phyloP scores from a whole-genome alignment of 1,140 invertebrate genomes.

The Neelides sp. region DNA sequence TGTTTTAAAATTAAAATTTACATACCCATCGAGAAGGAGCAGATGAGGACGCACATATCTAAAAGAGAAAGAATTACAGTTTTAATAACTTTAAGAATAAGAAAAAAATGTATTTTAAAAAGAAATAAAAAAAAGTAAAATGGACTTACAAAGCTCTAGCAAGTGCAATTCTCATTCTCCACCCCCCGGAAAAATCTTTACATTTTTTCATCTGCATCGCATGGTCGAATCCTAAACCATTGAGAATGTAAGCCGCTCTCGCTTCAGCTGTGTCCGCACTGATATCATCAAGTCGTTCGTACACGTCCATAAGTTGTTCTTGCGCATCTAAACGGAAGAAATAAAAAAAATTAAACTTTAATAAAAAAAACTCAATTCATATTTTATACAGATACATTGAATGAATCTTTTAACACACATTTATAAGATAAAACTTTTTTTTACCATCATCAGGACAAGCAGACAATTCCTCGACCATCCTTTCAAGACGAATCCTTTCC shows the following conservation, averaged over 20 bases:
- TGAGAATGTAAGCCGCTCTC: conserved; percentile 82
- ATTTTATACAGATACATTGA: conserved; percentile 6
- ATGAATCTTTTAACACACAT: conserved; percentile 26
- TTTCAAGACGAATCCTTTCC: conserved; percentile 80
- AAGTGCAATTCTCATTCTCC: conserved; percentile 98
- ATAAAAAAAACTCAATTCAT: conserved; percentile 2
- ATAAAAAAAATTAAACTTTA: conserved; percentile 42
- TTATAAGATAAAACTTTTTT: conserved; percentile 24
- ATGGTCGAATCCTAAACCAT: conserved; percentile 90
- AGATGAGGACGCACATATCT: conserved; percentile 30
- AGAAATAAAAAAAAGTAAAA: no score
- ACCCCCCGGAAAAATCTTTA: conserved; percentile 94
- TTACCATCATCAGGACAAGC: conserved; percentile 74
- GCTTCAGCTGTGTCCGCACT: conserved; percentile 88
- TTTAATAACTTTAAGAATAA: no score
- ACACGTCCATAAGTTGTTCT: conserved; percentile 94
- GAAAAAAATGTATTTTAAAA: no score
- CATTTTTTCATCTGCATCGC: conserved; percentile 84
- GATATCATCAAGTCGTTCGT: conserved; percentile 93
- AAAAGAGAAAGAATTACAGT: neutral
- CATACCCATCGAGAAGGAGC: conserved; percentile 42
- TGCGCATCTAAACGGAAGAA: no score
- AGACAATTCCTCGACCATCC: conserved; percentile 78
- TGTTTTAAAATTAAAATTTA: conserved; percentile 14
- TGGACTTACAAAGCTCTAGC: conserved; percentile 72